Evolutionary conservation across 2,888 invertebrate species (phyloP).

Genomic region (Ariolimax columbianus): DNA sequence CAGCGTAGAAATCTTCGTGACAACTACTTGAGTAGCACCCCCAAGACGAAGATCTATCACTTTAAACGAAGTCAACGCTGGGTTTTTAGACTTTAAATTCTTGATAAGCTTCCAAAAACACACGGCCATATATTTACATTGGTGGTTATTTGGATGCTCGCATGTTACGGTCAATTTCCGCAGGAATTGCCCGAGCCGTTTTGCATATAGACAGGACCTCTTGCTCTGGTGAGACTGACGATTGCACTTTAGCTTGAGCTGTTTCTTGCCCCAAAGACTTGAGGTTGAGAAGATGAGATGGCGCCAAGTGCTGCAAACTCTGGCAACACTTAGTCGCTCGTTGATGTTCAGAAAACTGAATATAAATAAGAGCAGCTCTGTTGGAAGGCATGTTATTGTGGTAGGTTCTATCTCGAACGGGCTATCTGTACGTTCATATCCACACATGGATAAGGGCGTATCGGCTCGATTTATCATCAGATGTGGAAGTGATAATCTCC

Average conservation of each 20-base stretch:
- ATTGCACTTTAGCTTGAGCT: slow-evolving; percentile 31
- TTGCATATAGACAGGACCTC: slow-evolving; percentile 21
- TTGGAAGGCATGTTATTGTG: slow-evolving; percentile 14
- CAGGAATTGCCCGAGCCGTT: slow-evolving; percentile 26
- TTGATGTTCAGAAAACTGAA: slow-evolving; percentile 35
- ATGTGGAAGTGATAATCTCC: background rate
- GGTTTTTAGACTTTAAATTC: slow-evolving; percentile 20
- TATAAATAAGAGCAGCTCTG: slow-evolving; percentile 26
- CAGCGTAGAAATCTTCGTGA: background rate
- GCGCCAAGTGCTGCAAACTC: slow-evolving; percentile 29
- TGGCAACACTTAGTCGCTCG: slow-evolving; percentile 24
- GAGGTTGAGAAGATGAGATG: slow-evolving; percentile 39
- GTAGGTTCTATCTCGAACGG: background rate
- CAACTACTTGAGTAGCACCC: background rate
- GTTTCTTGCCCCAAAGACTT: slow-evolving; percentile 29
- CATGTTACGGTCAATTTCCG: slow-evolving; percentile 30
- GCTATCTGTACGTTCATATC: background rate
- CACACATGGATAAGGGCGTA: background rate
- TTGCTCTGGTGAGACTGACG: slow-evolving; percentile 29
- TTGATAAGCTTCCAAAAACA: slow-evolving; percentile 41
- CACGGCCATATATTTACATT: slow-evolving; percentile 35
- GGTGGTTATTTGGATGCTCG: slow-evolving; percentile 38
- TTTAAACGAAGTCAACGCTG: slow-evolving; percentile 35
- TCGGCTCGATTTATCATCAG: background rate
- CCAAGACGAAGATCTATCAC: slow-evolving; percentile 34